Percentiles rank a stretch among this genome's conserved stretches.
phyloP scores from a whole-genome alignment of 2,113 vertebrate genomes.

The Buteo buteo region DNA sequence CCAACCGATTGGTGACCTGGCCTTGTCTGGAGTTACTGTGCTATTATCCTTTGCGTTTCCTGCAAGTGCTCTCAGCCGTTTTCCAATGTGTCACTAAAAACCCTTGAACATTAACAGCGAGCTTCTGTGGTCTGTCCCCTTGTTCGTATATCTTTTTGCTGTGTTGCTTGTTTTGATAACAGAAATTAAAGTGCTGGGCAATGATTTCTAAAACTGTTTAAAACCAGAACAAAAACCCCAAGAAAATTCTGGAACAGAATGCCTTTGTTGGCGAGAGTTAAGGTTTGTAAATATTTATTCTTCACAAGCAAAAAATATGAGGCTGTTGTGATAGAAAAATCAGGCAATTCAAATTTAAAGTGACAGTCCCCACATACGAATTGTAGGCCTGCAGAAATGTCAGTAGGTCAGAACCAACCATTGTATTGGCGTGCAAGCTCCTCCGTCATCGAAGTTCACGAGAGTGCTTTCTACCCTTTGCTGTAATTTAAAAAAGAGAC shows the following conservation, averaged over 20 bases:
- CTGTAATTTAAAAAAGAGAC: not conserved
- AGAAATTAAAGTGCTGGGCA: not conserved
- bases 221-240: not conserved
- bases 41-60: not conserved
- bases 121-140: not conserved
- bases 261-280: slow-evolving; percentile 14
- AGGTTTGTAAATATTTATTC: slow-evolving; percentile 36
- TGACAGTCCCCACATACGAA: not conserved
- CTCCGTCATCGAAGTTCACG: not conserved
- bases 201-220: not conserved
- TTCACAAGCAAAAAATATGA: not conserved
- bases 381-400: not conserved
- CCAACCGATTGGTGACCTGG: not conserved
- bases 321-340: not conserved
- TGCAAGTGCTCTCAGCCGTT: not conserved
- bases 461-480: not conserved
- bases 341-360: not conserved
- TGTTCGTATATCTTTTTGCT: accelerated
- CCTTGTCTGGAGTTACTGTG: not conserved
- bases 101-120: not conserved
- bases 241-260: slow-evolving; percentile 29
- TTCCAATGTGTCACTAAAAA: accelerated
- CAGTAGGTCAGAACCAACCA: not conserved
- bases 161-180: not conserved
- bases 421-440: not conserved